Evolutionary conservation across 1,140 invertebrate species (phyloP).

Genomic region (Zaprionus capensis): DNA sequence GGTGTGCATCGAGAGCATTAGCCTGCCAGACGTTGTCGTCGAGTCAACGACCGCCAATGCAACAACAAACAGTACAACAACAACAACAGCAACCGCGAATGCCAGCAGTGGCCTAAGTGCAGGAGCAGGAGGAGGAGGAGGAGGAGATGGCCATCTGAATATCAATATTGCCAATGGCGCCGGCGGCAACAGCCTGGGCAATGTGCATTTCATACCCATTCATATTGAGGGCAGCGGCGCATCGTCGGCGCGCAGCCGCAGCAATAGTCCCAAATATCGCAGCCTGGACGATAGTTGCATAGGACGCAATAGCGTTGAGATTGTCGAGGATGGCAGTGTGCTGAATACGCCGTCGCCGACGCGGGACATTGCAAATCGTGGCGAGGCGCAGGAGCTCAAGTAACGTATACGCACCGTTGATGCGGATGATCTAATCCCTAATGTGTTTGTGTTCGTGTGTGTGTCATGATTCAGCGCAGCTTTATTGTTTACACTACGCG

Average conservation of each 20-base stretch:
- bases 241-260: slow-evolving; percentile 52
- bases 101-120: slow-evolving; percentile 2
- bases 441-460: neutral
- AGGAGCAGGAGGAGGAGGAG: slow-evolving; percentile 11
- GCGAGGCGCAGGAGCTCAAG: slow-evolving; percentile 64
- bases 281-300: slow-evolving; percentile 75
- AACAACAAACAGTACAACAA: slow-evolving; percentile 30
- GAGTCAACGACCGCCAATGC: slow-evolving; percentile 76
- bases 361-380: slow-evolving; percentile 13
- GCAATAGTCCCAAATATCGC: slow-evolving; percentile 67
- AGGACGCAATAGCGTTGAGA: slow-evolving; percentile 70
- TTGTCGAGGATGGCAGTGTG: slow-evolving; percentile 68
- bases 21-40: slow-evolving; percentile 82
- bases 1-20: slow-evolving; percentile 84
- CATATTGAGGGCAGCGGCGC: slow-evolving; percentile 71
- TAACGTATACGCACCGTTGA: slow-evolving; percentile 56
- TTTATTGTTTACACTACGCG: slow-evolving; percentile 35
- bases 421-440: slow-evolving; percentile 44
- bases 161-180: slow-evolving; percentile 72
- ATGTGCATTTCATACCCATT: slow-evolving; percentile 82
- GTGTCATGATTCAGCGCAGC: slow-evolving; percentile 4
- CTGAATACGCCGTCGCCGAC: slow-evolving; percentile 44
- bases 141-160: slow-evolving; percentile 61
- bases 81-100: slow-evolving; percentile 25
- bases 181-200: slow-evolving; percentile 74